Evolutionary conservation across 2,113 vertebrate species (phyloP), one percentile per base, ranked within the genome.

Genomic region (Typhlomys cinereus): DNA sequence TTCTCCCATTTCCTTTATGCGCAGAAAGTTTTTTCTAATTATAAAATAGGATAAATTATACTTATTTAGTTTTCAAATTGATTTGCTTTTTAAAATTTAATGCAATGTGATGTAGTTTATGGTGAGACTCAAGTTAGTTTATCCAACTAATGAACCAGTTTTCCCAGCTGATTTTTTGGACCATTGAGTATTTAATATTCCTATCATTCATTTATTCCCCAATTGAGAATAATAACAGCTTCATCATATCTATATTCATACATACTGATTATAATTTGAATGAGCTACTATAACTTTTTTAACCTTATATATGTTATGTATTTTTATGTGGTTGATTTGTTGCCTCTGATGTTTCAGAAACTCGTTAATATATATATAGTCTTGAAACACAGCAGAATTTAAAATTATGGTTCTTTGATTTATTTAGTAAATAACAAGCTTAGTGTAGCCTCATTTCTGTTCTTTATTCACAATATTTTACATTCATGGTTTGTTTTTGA

Each of bases 181-280:
- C 18, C 66, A 36, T 29, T 70, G 4, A 70, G 5, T 70, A 87
- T 79, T 79, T 90, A 61, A 83, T 41, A 85, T 67, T 85, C 18
- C 4, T 76, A 94, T 75, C 66, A 31, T 57, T 92, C 12, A 74
- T 41, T 84, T 66, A 85, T 82, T 93, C 48, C 20, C 46, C 31
- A 61, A 29, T 5, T 92, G 41, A 80, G 36, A n/a, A 34, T 75
- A 80, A 52, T 50, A 15, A 7, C 31, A 80, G 3, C 34, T 78
- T 84, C 73, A 59, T 48, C 27, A 73, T 80, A 84, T 31, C 59
- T 93, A 80, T 87, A 66, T 66, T 71, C 34, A 71, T 50, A 34
- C 70, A 69, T 76, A 15, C n/a, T 82, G 50, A 59, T 59, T 10
- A 57, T 48, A 74, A 80, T 83, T 91, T 76, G 50, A 79, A 75